Conservation (phyloP, 1,140 invertebrate species). For the Cataglyphis hispanica region DNA sequence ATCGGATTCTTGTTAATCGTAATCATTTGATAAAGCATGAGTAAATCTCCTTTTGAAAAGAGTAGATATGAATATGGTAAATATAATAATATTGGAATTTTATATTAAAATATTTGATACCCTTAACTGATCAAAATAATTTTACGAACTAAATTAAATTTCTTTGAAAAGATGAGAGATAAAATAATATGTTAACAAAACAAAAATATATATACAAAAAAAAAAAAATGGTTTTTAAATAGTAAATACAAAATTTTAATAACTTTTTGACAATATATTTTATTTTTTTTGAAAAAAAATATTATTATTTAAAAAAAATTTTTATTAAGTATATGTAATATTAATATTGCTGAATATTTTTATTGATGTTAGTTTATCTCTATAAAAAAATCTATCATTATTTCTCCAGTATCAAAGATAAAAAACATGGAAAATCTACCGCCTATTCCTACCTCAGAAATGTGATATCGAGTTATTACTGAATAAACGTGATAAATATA, state of each 20-base stretch:
- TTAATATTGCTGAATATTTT: neutral
- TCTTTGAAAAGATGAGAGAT: neutral
- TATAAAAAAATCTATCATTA: neutral
- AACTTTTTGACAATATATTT: neutral
- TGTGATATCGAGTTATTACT: neutral
- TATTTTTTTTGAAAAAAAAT: slow-evolving; percentile 18
- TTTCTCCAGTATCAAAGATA: neutral
- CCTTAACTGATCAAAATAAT: neutral
- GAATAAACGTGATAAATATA: neutral
- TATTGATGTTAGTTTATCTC: neutral
- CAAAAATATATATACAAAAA: neutral
- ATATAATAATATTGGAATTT: slow-evolving; percentile 41
- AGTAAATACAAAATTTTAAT: neutral
- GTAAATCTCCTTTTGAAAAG: slow-evolving; percentile 41
- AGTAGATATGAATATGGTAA: slow-evolving; percentile 26
- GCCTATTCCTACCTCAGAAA: neutral
- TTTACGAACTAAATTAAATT: slow-evolving; percentile 3
- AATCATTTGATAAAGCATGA: slow-evolving; percentile 54
- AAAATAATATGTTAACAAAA: neutral
- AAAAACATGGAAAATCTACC: neutral
- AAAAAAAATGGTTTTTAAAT: neutral
- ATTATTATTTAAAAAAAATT: neutral
- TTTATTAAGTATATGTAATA: neutral
- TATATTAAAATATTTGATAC: slow-evolving; percentile 36
- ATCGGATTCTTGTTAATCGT: slow-evolving; percentile 54